These are phyloP conservation scores for Poliocrania exsul DNA, from an alignment of 2,797 vertebrate genomes.

Conservation along the genomic window DNA sequence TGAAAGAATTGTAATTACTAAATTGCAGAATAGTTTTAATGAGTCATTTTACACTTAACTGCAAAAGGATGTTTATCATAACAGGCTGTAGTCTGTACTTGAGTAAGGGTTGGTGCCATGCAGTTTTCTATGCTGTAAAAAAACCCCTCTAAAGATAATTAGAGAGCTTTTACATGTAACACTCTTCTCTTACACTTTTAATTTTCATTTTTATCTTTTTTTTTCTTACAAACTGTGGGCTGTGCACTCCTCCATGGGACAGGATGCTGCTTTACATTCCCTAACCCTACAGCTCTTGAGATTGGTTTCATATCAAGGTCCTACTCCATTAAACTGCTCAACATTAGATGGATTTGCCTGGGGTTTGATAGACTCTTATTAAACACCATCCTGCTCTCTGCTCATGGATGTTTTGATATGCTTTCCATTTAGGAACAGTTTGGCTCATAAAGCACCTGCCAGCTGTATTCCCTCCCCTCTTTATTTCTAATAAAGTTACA, in stretches of 20 bases:
- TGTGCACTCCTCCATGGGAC: not conserved
- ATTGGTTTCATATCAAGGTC: not conserved
- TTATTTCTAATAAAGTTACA: not conserved
- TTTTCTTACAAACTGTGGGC: not conserved
- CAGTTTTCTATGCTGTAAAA: not conserved
- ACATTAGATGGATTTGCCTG: not conserved
- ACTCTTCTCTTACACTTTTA: not conserved
- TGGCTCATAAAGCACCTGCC: not conserved
- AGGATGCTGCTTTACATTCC: not conserved
- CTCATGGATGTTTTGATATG: not conserved
- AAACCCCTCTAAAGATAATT: not conserved
- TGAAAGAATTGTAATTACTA: slow-evolving; percentile 37
- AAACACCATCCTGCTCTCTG: not conserved
- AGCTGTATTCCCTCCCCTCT: not conserved
- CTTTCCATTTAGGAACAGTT: not conserved
- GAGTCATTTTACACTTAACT: not conserved
- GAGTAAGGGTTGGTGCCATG: not conserved
- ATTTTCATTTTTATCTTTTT: not conserved
- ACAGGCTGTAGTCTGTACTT: not conserved
- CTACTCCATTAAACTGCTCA: not conserved
- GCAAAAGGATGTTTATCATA: not conserved
- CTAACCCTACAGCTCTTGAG: not conserved
- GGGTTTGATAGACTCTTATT: not conserved
- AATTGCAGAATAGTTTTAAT: not conserved
- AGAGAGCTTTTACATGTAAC: not conserved